Evolutionary conservation across 1,140 invertebrate genomes (phyloP).

Genomic region (Trichomalopsis sarcophagae): DNA sequence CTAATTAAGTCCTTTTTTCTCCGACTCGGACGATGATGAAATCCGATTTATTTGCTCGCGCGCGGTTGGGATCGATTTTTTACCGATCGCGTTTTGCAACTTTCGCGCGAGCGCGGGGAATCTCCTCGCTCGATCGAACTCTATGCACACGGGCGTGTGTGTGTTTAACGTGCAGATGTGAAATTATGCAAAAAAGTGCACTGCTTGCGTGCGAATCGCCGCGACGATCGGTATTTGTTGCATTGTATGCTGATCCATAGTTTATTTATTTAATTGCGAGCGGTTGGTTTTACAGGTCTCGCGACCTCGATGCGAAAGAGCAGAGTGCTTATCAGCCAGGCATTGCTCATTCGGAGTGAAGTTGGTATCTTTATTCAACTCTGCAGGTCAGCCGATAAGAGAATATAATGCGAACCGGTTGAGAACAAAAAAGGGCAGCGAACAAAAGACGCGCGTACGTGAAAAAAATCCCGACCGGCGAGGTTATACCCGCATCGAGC

Average conservation of each 20-base stretch:
- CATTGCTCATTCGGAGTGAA: too few relatives aligned
- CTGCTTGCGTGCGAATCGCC: background rate
- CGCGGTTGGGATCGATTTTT: background rate
- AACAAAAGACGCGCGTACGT: background rate
- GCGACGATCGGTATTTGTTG: background rate
- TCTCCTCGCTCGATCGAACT: background rate
- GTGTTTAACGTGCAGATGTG: background rate
- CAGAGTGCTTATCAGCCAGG: too few relatives aligned
- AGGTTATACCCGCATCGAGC: background rate
- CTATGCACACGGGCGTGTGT: background rate
- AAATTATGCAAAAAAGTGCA: background rate
- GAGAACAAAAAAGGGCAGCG: too few relatives aligned
- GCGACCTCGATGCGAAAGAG: background rate
- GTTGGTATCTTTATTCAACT: too few relatives aligned
- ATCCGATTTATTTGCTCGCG: slow-evolving; percentile 28
- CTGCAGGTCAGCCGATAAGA: too few relatives aligned
- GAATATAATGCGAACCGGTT: too few relatives aligned
- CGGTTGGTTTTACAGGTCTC: background rate
- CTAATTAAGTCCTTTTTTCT: slow-evolving; percentile 24
- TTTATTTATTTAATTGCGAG: background rate
- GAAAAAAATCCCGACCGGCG: background rate
- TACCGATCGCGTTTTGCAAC: slow-evolving; percentile 7
- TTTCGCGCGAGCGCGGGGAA: background rate
- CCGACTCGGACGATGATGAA: slow-evolving; percentile 25
- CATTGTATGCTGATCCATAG: background rate